phyloP scores from a whole-genome alignment of 1,140 invertebrate genomes.

The Lordiphosa clarofinis region DNA sequence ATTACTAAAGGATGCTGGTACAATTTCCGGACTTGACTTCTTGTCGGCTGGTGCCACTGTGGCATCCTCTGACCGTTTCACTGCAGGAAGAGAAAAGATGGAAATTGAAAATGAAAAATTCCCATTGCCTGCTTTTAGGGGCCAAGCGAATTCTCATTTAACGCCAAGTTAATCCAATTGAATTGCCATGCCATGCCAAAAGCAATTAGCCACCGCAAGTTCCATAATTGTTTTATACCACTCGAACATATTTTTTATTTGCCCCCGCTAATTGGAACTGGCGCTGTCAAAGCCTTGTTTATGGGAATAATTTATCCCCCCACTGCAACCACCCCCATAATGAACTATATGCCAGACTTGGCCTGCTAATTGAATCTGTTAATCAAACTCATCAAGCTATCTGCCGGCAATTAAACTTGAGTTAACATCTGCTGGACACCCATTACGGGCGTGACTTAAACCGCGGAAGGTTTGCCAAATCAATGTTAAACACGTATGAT shows the following conservation, averaged over 20 bases:
- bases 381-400: conserved; percentile 7
- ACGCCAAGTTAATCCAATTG: conserved; percentile 46
- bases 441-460: conserved; percentile 7
- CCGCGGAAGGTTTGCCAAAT: neutral
- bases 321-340: too few relatives aligned
- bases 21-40: conserved; percentile 78
- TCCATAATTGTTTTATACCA: conserved; percentile 62
- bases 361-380: conserved; percentile 10
- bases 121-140: conserved; percentile 37
- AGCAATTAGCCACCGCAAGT: conserved; percentile 61
- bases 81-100: conserved; percentile 12
- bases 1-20: conserved; percentile 69
- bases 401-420: conserved; percentile 1
- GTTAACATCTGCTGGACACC: neutral
- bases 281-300: conserved; percentile 59
- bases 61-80: conserved; percentile 42
- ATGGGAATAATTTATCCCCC: conserved; percentile 7
- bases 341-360: conserved; percentile 2
- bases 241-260: conserved; percentile 29
- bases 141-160: conserved; percentile 45
- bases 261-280: conserved; percentile 62
- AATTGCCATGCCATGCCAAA: conserved; percentile 33
- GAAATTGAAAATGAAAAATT: conserved; percentile 43
- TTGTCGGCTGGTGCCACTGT: conserved; percentile 55
- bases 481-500: conserved; percentile 6